Evolutionary conservation across 2,888 invertebrate genomes (phyloP), one percentile per base, ranked within the genome.

Genomic region (Caradrina kadenii): DNA sequence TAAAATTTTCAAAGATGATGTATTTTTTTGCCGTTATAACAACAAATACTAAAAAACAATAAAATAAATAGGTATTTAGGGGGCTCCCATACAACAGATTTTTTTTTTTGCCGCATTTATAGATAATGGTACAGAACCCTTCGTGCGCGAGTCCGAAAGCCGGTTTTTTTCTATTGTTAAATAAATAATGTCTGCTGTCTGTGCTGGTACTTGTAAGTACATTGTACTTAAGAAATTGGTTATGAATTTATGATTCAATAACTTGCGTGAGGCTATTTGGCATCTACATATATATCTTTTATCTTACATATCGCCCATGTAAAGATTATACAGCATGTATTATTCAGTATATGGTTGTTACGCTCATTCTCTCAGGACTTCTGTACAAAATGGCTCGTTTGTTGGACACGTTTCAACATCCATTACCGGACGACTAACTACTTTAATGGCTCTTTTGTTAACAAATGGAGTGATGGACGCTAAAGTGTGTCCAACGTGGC

Each of bases 381-480:
- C 68, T 75, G 67, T 35, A 80, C 67, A 75, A 63, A 76, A 76
- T 80, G 63, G 68, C 80, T 63, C 80, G 63, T 76, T 75, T 75
- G 76, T 76, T 80, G 76, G 49, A 76, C 76, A 76, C 80, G 80
- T 80, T 70, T 77, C 65, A 77, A 76, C 77, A 70, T 78, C 77
- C 77, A 78, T 78, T 81, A 78, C 81, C 60, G 81, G 63, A 55
- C 81, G 70, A 63, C 81, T 78, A 78, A 76, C 81, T 81, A 66
- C 77, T 81, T 78, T 78, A 81, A 78, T 81, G 77, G 81, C 55
- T 70, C 81, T 76, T 78, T 78, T 78, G 81, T 78, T 81, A 70
- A 70, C 81, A 70, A 78, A 78, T 63, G 78, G 71, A 77, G 81
- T 81, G 78, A 78, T 78, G 71, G 81, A 81, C 71, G 71, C 63